phyloP scores from a whole-genome alignment of 2,797 vertebrate genomes.

The Chelonia mydas region DNA sequence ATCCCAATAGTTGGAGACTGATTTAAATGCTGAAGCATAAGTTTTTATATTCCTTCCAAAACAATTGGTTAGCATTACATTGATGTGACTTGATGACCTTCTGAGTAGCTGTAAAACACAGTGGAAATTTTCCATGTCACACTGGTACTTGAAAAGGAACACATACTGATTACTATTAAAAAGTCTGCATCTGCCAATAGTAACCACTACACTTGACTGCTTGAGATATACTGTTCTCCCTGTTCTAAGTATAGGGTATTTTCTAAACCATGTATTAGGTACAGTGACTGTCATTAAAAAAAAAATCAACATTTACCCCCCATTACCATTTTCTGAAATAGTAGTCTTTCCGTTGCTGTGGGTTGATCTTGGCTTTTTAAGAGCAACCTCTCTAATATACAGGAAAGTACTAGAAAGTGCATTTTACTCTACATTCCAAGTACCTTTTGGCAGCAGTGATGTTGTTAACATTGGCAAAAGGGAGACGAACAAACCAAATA shows the following conservation, averaged over 20 bases:
- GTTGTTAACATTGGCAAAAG: background rate
- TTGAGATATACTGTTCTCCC: background rate
- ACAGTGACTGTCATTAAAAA: constrained; percentile 40
- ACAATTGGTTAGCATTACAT: background rate
- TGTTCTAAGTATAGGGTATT: background rate
- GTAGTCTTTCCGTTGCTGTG: constrained; percentile 15
- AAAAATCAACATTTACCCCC: constrained; percentile 31
- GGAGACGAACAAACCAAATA: background rate
- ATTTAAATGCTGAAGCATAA: background rate
- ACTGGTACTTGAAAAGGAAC: background rate
- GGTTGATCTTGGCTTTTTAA: constrained; percentile 49
- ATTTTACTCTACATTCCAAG: background rate
- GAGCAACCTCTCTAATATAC: constrained; percentile 6
- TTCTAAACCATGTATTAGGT: background rate
- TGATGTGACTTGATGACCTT: background rate
- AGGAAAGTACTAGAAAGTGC: background rate
- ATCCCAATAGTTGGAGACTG: background rate
- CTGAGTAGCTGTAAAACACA: background rate
- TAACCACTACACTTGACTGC: background rate
- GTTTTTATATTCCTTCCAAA: background rate
- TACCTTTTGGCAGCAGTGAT: background rate
- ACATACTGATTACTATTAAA: background rate
- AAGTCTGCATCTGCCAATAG: background rate
- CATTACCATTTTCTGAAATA: background rate
- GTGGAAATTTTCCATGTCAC: background rate